Percentiles rank a stretch among this genome's conserved stretches.
Evolutionary conservation across 2,888 invertebrate species (phyloP).

Genomic region (Pristionchus maxplancki): DNA sequence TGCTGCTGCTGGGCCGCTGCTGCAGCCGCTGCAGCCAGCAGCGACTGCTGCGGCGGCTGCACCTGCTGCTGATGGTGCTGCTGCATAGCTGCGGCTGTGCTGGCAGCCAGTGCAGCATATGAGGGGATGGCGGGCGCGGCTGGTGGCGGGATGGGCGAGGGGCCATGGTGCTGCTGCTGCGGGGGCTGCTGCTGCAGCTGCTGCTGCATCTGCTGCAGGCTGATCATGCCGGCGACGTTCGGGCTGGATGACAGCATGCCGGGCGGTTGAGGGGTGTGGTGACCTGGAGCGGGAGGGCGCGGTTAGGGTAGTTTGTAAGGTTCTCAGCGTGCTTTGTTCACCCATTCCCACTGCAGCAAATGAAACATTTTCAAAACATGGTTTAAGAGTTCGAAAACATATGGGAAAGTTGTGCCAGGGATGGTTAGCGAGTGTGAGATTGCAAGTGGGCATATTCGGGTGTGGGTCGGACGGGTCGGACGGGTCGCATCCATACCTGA

Average conservation of each 20-base stretch:
- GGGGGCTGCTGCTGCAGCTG: neutral
- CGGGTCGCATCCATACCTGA: neutral
- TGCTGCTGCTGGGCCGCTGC: no score
- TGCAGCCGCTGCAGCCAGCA: conserved; percentile 6
- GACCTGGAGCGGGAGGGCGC: neutral
- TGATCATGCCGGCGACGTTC: neutral
- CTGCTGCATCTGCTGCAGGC: neutral
- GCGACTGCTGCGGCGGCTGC: conserved; percentile 50
- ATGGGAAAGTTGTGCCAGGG: no score
- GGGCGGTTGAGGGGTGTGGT: conserved; percentile 24
- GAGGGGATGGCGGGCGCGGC: neutral
- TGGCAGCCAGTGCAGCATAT: neutral
- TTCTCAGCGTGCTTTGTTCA: neutral
- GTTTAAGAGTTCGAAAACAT: no score
- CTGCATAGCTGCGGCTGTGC: neutral
- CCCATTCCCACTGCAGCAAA: neutral
- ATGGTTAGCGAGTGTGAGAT: no score
- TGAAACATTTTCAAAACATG: no score
- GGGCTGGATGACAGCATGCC: neutral
- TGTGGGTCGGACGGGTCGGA: no score
- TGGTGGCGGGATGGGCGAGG: neutral
- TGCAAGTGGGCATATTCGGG: no score
- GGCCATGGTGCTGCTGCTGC: neutral
- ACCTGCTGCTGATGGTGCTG: conserved; percentile 51
- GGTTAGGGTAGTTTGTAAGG: neutral